Conservation (phyloP, 92 coral and sea anemone genomes). For the Palythoa heliodiscus region DNA sequence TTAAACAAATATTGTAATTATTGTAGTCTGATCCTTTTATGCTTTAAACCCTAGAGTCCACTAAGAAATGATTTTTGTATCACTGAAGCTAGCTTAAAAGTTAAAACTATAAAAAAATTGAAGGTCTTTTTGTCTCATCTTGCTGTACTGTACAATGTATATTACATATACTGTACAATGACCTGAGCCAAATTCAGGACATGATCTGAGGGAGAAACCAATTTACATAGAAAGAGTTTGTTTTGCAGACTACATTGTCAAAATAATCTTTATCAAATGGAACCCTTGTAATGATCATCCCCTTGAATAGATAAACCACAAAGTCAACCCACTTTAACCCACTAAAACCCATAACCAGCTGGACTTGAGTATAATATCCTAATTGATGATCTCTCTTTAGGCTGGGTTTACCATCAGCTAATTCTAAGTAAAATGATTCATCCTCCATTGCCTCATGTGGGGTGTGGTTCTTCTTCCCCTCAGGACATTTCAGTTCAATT, state of each 20-base stretch:
- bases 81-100: background rate
- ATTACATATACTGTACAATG: too few species aligned
- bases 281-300: conserved; percentile 44
- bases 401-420: conserved; percentile 58
- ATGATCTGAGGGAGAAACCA: conserved; percentile 39
- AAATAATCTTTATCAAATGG: conserved; percentile 53
- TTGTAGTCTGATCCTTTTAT: background rate
- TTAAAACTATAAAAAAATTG: background rate
- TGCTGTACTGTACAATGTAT: background rate
- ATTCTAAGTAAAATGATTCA: conserved; percentile 51
- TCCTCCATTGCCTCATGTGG: conserved; percentile 56
- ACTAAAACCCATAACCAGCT: conserved; percentile 56
- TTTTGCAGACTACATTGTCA: conserved; percentile 30
- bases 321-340: conserved; percentile 45
- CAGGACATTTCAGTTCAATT: conserved; percentile 53
- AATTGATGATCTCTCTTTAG: conserved; percentile 49
- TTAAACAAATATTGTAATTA: too few species aligned
- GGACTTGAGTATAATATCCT: conserved; percentile 65
- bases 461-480: conserved; percentile 46
- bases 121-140: background rate
- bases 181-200: background rate
- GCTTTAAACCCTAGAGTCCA: background rate
- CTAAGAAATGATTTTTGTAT: background rate
- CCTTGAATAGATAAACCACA: conserved; percentile 45
- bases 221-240: conserved; percentile 38